Percentiles rank a stretch among this genome's conserved stretches.
These are phyloP conservation scores for Ceyx cyanopectus DNA, from an alignment of 2,113 vertebrate species.

Conservation along the genomic window DNA sequence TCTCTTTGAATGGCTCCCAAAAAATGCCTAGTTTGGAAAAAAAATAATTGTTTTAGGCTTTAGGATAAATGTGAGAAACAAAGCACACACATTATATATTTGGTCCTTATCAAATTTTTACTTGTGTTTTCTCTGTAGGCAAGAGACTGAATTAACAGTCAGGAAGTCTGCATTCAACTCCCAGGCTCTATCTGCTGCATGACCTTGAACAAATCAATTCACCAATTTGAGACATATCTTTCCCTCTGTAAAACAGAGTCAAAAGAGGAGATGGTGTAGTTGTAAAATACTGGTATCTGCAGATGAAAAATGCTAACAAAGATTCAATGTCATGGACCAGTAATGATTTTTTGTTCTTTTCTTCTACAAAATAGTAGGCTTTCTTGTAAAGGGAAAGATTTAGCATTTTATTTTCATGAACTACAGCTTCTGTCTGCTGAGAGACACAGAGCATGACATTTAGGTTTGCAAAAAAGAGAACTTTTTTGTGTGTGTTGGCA, in stretches of 20 bases:
- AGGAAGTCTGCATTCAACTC: constrained; percentile 16
- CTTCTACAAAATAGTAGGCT: background rate
- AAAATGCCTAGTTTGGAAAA: background rate
- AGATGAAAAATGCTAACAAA: background rate
- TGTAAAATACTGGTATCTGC: background rate
- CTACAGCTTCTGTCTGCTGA: background rate
- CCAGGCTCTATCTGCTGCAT: background rate
- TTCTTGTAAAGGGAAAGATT: background rate
- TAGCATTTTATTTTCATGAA: background rate
- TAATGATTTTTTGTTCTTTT: background rate
- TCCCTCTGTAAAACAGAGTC: background rate
- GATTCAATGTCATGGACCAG: background rate
- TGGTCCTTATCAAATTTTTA: background rate
- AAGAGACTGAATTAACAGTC: background rate
- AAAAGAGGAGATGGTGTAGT: background rate
- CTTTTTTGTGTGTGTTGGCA: background rate
- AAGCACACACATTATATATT: background rate
- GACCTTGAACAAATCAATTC: constrained; percentile 17
- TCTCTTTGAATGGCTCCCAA: background rate
- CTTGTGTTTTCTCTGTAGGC: background rate
- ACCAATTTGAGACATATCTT: background rate
- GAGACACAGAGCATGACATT: background rate
- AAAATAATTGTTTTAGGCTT: background rate
- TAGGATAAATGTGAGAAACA: background rate
- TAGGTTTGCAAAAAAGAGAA: background rate